Evolutionary conservation across 2,888 invertebrate genomes (phyloP).

Genomic region (Nemoura dubitans): DNA sequence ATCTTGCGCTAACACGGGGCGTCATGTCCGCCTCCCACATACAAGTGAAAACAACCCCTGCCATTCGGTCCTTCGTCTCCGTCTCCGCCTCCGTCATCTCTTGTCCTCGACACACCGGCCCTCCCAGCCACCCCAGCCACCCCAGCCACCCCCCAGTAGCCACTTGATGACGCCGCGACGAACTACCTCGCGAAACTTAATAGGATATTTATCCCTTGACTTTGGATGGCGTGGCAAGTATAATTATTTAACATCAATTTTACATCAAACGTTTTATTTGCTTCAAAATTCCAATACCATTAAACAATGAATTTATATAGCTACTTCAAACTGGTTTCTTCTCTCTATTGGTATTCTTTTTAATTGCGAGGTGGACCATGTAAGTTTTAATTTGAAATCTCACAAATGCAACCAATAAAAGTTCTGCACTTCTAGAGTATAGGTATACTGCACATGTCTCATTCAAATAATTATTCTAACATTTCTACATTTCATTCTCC

Average conservation of each 20-base stretch:
- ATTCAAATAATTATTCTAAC: no score
- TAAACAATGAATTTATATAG: background rate
- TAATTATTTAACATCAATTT: slow-evolving; percentile 27
- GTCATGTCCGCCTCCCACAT: slow-evolving; percentile 25
- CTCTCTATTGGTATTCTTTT: no score
- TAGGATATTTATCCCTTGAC: slow-evolving; percentile 32
- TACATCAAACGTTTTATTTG: slow-evolving; percentile 9
- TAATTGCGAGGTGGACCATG: no score
- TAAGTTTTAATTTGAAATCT: no score
- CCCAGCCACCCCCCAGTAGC: slow-evolving; percentile 18
- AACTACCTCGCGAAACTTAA: slow-evolving; percentile 31
- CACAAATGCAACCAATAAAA: no score
- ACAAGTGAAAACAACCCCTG: background rate
- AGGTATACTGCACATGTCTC: no score
- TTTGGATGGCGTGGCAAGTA: slow-evolving; percentile 20
- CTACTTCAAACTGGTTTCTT: no score
- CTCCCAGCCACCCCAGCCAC: background rate
- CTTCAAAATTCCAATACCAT: background rate
- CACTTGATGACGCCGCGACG: slow-evolving; percentile 26
- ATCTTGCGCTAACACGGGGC: slow-evolving; percentile 20
- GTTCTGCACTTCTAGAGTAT: no score
- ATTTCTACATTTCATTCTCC: no score
- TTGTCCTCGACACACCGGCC: background rate
- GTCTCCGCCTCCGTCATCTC: background rate
- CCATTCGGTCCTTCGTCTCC: background rate